These are phyloP conservation scores for Syngnathus acus DNA, from an alignment of 2,797 vertebrate species.

Conservation along the genomic window DNA sequence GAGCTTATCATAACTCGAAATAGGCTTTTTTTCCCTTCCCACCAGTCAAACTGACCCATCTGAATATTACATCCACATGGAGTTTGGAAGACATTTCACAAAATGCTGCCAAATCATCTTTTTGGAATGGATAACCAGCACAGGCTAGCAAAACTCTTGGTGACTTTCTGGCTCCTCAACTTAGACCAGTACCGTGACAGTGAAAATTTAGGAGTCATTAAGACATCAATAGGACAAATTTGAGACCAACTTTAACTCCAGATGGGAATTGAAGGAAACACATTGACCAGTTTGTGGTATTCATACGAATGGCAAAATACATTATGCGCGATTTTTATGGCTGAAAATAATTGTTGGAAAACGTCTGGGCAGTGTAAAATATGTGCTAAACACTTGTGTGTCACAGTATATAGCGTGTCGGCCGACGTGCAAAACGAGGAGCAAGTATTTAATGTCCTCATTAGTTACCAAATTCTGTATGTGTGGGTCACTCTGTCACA, in stretches of 20 bases:
- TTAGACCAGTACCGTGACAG: conserved; percentile 28
- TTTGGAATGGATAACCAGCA: neutral
- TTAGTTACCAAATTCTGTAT: conserved; percentile 17
- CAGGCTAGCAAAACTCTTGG: conserved; percentile 4
- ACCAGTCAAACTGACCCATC: neutral
- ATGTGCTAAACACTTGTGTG: conserved; percentile 36
- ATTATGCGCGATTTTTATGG: conserved; percentile 51
- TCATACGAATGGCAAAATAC: conserved; percentile 33
- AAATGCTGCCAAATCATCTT: conserved; percentile 13
- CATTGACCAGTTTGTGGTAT: conserved; percentile 40
- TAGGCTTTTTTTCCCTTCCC: conserved; percentile 6
- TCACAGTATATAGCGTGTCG: conserved; percentile 36
- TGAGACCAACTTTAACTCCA: conserved; percentile 44
- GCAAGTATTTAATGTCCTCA: conserved; percentile 46
- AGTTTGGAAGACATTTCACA: conserved; percentile 10
- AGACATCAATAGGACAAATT: conserved; percentile 42
- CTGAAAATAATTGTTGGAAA: conserved; percentile 63
- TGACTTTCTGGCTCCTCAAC: conserved; percentile 25
- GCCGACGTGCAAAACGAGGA: conserved; percentile 30
- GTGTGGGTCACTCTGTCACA: conserved; percentile 39
- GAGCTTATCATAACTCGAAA: conserved; percentile 10
- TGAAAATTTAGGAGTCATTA: conserved; percentile 41
- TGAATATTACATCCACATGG: conserved; percentile 7
- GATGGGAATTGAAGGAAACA: conserved; percentile 25
- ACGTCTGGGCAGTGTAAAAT: conserved; percentile 50